Evolutionary conservation across 2,888 invertebrate species (phyloP).

Genomic region (Asteroscopus sphinx): DNA sequence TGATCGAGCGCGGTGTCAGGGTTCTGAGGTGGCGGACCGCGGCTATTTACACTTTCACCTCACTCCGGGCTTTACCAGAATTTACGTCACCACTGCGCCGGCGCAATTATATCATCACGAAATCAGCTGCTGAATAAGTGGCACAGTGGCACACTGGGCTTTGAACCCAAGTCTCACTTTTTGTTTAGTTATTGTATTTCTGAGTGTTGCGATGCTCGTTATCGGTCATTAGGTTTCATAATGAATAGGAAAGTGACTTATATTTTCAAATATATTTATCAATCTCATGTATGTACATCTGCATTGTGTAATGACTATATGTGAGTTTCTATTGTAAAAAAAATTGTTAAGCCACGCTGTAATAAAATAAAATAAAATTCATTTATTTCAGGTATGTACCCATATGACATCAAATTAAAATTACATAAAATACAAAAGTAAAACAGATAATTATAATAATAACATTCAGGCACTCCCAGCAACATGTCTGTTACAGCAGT

Average conservation of each 20-base stretch:
- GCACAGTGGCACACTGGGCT: constrained; percentile 70
- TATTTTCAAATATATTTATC: constrained; percentile 40
- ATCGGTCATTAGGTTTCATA: constrained; percentile 57
- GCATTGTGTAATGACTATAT: not conserved
- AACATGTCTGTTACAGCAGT: too few relatives aligned
- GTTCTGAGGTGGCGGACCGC: constrained; percentile 60
- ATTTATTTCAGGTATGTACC: too few relatives aligned
- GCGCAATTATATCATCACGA: constrained; percentile 83
- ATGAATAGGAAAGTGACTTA: constrained; percentile 57
- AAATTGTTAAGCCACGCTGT: not conserved
- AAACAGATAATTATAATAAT: too few relatives aligned
- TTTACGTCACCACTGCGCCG: constrained; percentile 76
- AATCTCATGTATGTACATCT: constrained; percentile 15
- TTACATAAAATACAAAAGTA: too few relatives aligned
- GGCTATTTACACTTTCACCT: constrained; percentile 83
- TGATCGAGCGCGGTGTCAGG: constrained; percentile 68
- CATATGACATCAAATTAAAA: too few relatives aligned
- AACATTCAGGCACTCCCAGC: too few relatives aligned
- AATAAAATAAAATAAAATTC: too few relatives aligned
- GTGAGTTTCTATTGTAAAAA: constrained; percentile 7
- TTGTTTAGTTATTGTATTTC: constrained; percentile 62
- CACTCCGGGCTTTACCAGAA: constrained; percentile 72
- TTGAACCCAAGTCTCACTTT: constrained; percentile 61
- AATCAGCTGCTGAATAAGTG: constrained; percentile 78
- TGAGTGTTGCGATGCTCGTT: constrained; percentile 57